A percentile compares a stretch with the other conserved stretches of the same genome.
Conservation (phyloP, 2,113 vertebrate genomes). For the Zonotrichia leucophrys region DNA sequence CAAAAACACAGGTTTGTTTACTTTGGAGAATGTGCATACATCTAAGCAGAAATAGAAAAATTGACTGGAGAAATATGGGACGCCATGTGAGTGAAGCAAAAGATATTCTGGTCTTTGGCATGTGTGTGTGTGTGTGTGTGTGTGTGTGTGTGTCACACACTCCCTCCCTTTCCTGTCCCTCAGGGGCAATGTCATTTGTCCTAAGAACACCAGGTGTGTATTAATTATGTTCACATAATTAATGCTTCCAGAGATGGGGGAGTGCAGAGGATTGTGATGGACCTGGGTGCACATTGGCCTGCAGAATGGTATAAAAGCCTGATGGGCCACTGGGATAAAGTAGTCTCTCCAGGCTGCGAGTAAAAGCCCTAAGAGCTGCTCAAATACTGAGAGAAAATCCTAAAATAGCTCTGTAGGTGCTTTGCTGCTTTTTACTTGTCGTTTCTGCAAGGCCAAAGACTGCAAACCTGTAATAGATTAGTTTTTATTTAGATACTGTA, state of each 20-base stretch:
- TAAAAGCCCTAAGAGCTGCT: not conserved
- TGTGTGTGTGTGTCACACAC: not conserved
- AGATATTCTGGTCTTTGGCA: not conserved
- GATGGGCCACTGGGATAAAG: not conserved
- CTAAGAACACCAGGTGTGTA: not conserved
- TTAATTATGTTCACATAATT: not conserved
- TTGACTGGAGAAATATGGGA: not conserved
- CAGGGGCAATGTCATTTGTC: not conserved
- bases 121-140: no score
- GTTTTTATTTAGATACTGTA: not conserved
- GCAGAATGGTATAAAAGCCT: not conserved
- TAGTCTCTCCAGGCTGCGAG: fast-evolving
- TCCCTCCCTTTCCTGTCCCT: not conserved
- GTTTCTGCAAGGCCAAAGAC: not conserved
- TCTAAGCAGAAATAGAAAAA: not conserved
- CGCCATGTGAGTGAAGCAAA: not conserved
- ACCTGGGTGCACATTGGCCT: not conserved
- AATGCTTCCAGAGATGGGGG: not conserved
- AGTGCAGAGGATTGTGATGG: not conserved
- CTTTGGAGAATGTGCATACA: not conserved
- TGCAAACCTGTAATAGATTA: not conserved
- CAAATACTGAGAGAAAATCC: not conserved
- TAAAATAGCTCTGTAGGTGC: not conserved
- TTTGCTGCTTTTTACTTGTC: not conserved
- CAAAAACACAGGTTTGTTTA: not conserved